Evolutionary conservation across 2,888 invertebrate species (phyloP).

Genomic region (Epirrhoe alternata): DNA sequence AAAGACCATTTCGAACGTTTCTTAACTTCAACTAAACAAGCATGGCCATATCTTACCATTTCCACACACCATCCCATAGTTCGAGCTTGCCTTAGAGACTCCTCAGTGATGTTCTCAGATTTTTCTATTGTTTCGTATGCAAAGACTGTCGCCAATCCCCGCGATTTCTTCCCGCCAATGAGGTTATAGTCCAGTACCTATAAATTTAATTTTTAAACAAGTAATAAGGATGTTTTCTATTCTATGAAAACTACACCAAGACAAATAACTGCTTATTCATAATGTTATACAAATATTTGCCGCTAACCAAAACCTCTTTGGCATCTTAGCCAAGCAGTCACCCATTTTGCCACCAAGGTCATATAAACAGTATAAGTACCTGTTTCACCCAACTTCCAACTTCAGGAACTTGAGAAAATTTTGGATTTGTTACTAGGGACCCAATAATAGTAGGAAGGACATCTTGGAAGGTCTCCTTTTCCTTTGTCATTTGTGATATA

Average conservation of each 20-base stretch:
- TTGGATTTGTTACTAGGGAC: conserved; percentile 55
- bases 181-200: conserved; percentile 95
- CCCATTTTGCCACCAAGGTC: background rate
- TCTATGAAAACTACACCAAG: too few species aligned
- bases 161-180: conserved; percentile 92
- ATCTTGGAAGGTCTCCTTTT: conserved; percentile 69
- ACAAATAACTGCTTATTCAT: too few species aligned
- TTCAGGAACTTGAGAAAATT: conserved; percentile 65
- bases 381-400: conserved; percentile 65
- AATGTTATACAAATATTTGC: background rate
- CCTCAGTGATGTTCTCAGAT: conserved; percentile 87
- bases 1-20: too few species aligned
- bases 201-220: background rate
- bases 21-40: too few species aligned
- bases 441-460: conserved; percentile 64
- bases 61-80: conserved; percentile 97
- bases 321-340: background rate
- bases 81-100: conserved; percentile 89
- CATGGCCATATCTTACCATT: conserved; percentile 87
- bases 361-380: conserved; percentile 46
- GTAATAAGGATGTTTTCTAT: too few species aligned
- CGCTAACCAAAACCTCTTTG: background rate
- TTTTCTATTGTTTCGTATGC: conserved; percentile 89
- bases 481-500: conserved; percentile 60
- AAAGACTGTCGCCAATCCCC: conserved; percentile 88